Conservation (phyloP, 2,797 vertebrate species). For the Allenopithecus nigroviridis region DNA sequence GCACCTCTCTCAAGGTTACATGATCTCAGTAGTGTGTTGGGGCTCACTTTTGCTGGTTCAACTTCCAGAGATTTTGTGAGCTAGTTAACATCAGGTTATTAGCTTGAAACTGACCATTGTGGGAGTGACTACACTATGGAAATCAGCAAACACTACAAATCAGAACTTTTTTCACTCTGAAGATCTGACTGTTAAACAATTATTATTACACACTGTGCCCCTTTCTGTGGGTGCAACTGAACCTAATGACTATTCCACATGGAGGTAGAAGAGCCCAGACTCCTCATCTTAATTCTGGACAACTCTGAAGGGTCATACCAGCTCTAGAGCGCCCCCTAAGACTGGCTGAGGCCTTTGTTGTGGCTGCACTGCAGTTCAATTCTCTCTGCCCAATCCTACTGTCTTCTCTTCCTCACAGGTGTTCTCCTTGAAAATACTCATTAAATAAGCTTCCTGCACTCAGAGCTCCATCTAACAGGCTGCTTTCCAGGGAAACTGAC, state of each 20-base stretch:
- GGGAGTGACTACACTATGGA: not conserved
- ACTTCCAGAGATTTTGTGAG: slow-evolving; percentile 12
- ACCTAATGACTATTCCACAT: not conserved
- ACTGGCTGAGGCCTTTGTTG: not conserved
- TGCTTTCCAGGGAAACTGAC: not conserved
- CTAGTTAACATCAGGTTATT: slow-evolving; percentile 3
- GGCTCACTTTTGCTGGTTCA: not conserved
- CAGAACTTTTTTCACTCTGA: not conserved
- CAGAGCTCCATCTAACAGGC: not conserved
- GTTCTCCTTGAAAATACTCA: not conserved
- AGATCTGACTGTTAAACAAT: not conserved
- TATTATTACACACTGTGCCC: not conserved
- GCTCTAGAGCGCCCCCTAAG: not conserved
- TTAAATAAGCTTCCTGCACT: not conserved
- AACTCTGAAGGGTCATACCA: not conserved
- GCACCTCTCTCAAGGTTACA: not conserved
- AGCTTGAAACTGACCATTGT: slow-evolving; percentile 20
- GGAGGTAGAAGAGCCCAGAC: not conserved
- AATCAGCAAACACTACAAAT: slow-evolving; percentile 49
- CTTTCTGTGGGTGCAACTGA: not conserved
- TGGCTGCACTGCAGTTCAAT: not conserved
- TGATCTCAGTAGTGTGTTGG: not conserved
- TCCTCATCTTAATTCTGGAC: not conserved
- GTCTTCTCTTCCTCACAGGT: not conserved
- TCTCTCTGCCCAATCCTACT: not conserved